Conservation (phyloP, 2,797 vertebrate genomes). For the Gila robusta region DNA sequence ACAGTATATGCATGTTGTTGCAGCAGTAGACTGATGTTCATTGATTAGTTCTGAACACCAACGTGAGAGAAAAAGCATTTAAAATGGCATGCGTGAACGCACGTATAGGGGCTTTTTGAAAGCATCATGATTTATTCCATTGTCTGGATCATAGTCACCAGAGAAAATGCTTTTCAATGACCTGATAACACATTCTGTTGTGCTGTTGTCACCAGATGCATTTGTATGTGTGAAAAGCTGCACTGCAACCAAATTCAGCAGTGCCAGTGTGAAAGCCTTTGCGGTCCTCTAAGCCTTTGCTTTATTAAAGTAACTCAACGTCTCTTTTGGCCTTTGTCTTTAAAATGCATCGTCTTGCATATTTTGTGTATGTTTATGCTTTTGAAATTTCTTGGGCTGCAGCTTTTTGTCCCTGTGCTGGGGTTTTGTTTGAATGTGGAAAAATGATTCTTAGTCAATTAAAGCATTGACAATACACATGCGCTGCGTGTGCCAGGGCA, state of each 20-base stretch:
- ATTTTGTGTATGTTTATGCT: slow-evolving; percentile 56
- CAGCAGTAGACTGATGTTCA: slow-evolving; percentile 6
- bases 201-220: slow-evolving; percentile 47
- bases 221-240: slow-evolving; percentile 59
- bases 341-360: slow-evolving; percentile 55
- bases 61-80: neutral
- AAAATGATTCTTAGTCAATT: slow-evolving; percentile 72
- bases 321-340: slow-evolving; percentile 48
- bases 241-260: slow-evolving; percentile 63
- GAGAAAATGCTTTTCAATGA: slow-evolving; percentile 53
- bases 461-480: slow-evolving; percentile 76
- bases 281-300: slow-evolving; percentile 58
- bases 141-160: slow-evolving; percentile 32
- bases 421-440: slow-evolving; percentile 70
- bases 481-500: slow-evolving; percentile 65
- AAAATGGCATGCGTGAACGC: slow-evolving; percentile 17
- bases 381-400: slow-evolving; percentile 61
- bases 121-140: slow-evolving; percentile 25
- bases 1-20: neutral
- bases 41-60: neutral
- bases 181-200: slow-evolving; percentile 61
- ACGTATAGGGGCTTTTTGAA: slow-evolving; percentile 23
- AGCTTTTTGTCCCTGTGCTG: slow-evolving; percentile 65
- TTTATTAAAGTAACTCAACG: slow-evolving; percentile 62
- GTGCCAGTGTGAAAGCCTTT: slow-evolving; percentile 44